These are phyloP conservation scores for Cavia aperea DNA, from an alignment of 2,113 vertebrate genomes.

Conservation along the genomic window DNA sequence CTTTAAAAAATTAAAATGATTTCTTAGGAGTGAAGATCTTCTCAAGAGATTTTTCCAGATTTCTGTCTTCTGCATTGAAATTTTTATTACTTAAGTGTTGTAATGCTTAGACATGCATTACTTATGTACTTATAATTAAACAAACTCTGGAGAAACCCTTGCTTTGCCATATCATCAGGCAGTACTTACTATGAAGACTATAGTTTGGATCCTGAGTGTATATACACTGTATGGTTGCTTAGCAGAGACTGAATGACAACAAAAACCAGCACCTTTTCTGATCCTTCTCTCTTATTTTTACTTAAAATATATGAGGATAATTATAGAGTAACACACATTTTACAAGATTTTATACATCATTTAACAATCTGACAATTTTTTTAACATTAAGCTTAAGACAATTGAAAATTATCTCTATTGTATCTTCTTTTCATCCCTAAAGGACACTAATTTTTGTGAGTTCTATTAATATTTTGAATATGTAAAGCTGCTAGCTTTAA, in stretches of 20 bases:
- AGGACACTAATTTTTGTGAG: not conserved
- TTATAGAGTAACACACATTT: not conserved
- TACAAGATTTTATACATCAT: not conserved
- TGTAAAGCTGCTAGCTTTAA: not conserved
- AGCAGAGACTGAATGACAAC: not conserved
- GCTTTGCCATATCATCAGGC: not conserved
- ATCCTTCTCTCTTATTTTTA: not conserved
- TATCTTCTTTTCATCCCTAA: not conserved
- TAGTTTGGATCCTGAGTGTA: not conserved
- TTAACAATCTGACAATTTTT: not conserved
- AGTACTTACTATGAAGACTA: not conserved
- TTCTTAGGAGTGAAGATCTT: not conserved
- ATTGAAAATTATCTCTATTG: not conserved
- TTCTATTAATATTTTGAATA: not conserved
- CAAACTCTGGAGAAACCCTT: not conserved
- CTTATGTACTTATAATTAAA: not conserved
- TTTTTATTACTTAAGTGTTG: not conserved
- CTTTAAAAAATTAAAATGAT: not conserved
- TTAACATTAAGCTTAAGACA: not conserved
- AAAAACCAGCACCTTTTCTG: not conserved
- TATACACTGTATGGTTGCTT: not conserved
- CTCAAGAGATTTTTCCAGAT: not conserved
- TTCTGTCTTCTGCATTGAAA: not conserved
- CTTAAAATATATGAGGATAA: not conserved
- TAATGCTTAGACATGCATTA: not conserved